Base-by-base conservation (phyloP, 2,113 vertebrate genomes). In the Suncus etruscus region DNA sequence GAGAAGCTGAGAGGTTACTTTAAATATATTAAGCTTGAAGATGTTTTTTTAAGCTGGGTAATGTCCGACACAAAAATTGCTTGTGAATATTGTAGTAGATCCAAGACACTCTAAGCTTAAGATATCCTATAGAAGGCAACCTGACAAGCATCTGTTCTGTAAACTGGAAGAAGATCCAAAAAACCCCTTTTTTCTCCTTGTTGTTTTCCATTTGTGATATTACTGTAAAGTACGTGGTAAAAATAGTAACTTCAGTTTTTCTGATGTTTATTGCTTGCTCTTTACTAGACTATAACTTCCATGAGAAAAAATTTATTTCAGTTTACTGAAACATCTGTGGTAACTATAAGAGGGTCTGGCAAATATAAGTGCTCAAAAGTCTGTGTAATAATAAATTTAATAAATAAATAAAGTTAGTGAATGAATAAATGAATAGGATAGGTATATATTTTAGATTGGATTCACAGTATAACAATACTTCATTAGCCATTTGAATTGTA, bases 341-440 rank as follows among this genome's bases (percentile, higher is more conserved):
- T 83, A 82, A 50, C 20, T 79, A 6, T 61, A 61, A 68, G 29
- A 69, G 39, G 68, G 15, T 58, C 54, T 83, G 25, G 6, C 51
- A 72, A n/a, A 81, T 32, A 73, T 3, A 54, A 29, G 78, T 80
- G 39, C 51, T 86, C 61, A 91, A 45, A 69, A 27, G 75, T 25
- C 81, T 73, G 72, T 58, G 86, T 45, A 76, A 91, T 6, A 84
- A 29, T 87, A 14, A 87, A 39, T 80, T 65, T 20, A 68, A 83
- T 22, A 31, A 24, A 54, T 84, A 27, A 83, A 54, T 39, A 39
- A 3, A 29, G 32, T 78, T 51, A 73, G 27, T 48, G 45, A 78
- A 75, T 47, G 81, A 70, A 70, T 70, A n/a, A 93, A 63, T 68
- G 4, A 74, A 50, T 87, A 83, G 93, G 77, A 80, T 6, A 74